Conservation (phyloP, 2,888 invertebrate species). For the Polydrusus pterygomalis region DNA sequence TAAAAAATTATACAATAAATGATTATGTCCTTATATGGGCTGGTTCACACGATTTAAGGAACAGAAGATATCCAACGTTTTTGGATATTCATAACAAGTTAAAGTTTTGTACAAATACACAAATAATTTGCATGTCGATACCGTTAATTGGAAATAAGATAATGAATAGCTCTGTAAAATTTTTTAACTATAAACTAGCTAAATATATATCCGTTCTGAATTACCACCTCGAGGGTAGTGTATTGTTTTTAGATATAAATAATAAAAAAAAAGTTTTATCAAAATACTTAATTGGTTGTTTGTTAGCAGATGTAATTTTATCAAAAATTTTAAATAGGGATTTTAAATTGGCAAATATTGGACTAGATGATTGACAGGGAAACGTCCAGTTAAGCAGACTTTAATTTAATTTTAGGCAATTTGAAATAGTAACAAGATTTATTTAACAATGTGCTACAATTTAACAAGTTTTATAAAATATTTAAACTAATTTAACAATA, state of each 20-base stretch:
- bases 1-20: not conserved
- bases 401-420: too few species aligned
- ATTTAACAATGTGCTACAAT: too few species aligned
- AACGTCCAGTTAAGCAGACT: too few species aligned
- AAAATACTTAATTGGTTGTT: not conserved
- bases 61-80: not conserved
- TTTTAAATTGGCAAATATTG: too few species aligned
- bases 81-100: not conserved
- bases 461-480: too few species aligned
- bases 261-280: not conserved
- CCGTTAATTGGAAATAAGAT: not conserved
- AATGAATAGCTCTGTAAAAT: not conserved
- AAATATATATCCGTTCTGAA: not conserved
- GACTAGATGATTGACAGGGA: too few species aligned
- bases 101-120: not conserved
- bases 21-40: not conserved
- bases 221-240: not conserved
- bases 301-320: too few species aligned
- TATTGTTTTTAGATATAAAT: not conserved
- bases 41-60: not conserved
- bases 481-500: too few species aligned
- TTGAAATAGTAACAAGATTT: too few species aligned
- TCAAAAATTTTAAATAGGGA: too few species aligned
- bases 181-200: not conserved
- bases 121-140: not conserved